Base-by-base conservation (phyloP, 2,888 invertebrate genomes). In the Platycheirus rosarum region DNA sequence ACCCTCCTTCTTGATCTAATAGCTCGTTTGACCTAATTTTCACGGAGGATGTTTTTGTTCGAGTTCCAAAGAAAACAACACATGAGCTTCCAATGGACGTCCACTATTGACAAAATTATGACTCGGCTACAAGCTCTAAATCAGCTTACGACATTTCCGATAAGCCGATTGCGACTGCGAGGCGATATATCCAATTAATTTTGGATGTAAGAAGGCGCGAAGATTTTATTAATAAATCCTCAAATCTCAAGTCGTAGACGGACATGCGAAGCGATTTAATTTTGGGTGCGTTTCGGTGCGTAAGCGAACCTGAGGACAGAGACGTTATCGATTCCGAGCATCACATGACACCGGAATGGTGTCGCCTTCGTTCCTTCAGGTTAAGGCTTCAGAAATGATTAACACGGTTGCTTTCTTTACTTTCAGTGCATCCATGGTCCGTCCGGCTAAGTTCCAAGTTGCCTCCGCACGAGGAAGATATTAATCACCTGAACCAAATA, bases 141-240 rank as follows among this genome's bases (percentile, higher is more conserved):
- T 79, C 79, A 79, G 79, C 57, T 69, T 62, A 75, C 69, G 79
- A 74, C 79, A 79, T 60, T 74, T 65, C 49, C 49, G 73, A 68
- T 78, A 79, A 69, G 57, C 2, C 2, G 8, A 42, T 2, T 49
- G 29, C 14, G 9, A 35, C 7, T 53, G 35, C 35, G 35, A 53
- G 35, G 13, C 20, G 57, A 57, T 57, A 57, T 57, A 40, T 57
- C 57, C 40, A 57, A 57, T 57, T 57, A 57, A 57, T 57, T 57
- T 40, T 26, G 40, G 2, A 40, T 35, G 26, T 32, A 37, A 35
- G 8, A 53, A 35, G 13, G 20, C 18, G 20, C 18, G 8, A 20
- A 35, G 14, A 55, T 62, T 70, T 78, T 68, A 79, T 74, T 63
- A 79, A 69, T 79, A 79, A 74, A 79, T 79, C 68, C 62, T 57